A percentile compares a stretch with the other conserved stretches of the same genome.
phyloP scores from a whole-genome alignment of 2,797 vertebrate species.

The Epinephelus awoara region DNA sequence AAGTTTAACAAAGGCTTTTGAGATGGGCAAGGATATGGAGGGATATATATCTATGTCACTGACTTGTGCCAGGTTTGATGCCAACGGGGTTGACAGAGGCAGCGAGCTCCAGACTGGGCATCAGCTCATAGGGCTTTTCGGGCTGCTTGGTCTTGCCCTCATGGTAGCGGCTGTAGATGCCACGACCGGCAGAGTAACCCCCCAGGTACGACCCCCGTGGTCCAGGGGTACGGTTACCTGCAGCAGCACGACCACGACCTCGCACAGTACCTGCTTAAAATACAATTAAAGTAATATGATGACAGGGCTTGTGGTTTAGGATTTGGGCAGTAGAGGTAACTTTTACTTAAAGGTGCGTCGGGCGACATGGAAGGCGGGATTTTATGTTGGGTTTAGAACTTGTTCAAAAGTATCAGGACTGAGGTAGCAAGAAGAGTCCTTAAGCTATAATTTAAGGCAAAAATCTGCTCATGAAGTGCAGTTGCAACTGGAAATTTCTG shows the following conservation, averaged over 20 bases:
- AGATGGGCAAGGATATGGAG: constrained; percentile 70
- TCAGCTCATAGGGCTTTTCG: constrained; percentile 97
- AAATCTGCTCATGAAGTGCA: not conserved
- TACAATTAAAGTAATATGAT: constrained; percentile 85
- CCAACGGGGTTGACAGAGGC: constrained; percentile 93
- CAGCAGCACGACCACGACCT: constrained; percentile 96
- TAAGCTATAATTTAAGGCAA: constrained; percentile 3
- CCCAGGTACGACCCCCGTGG: constrained; percentile 98
- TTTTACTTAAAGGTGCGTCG: constrained; percentile 21
- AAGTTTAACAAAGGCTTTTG: constrained; percentile 67
- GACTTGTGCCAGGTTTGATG: constrained; percentile 98
- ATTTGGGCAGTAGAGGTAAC: constrained; percentile 39
- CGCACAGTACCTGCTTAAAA: constrained; percentile 99
- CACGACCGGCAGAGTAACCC: constrained; percentile 98
- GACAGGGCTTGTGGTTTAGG: constrained; percentile 70
- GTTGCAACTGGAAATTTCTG: constrained; percentile 15
- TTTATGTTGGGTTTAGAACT: constrained; percentile 29
- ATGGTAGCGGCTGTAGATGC: constrained; percentile 99
- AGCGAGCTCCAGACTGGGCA: constrained; percentile 95
- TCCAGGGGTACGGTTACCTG: constrained; percentile 95
- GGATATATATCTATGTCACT: constrained; percentile 86
- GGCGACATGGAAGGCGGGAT: constrained; percentile 20
- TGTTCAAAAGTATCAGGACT: constrained; percentile 28
- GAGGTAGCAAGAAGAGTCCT: constrained; percentile 6
- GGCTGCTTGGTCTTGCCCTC: constrained; percentile 98